Base-by-base conservation (phyloP, 2,888 invertebrate genomes). In the Unio delphinus region DNA sequence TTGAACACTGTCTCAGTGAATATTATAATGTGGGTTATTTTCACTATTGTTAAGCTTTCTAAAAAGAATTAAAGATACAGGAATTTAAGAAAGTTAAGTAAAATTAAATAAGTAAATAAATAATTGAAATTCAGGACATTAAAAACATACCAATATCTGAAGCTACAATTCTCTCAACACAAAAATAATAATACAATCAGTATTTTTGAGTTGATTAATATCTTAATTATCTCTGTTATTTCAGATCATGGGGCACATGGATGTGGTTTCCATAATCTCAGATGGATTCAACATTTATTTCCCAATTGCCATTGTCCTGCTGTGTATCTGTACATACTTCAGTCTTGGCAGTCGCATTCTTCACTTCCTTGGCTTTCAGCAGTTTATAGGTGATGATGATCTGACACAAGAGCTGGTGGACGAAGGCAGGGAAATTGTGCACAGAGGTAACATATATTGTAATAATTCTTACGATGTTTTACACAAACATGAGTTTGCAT, bases 251-350 rank as follows among this genome's bases (percentile, higher is more conserved):
- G 99, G 99, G 0, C 99, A 99, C 89, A 96, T 99, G 97, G 98
- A 99, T 90, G 97, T 99, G 0, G 94, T 99, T 68, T 95, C 95
- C 54, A 96, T 99, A 74, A 95, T 99, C 79, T 95, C 98, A 0
- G 95, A 98, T 89, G 99, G 99, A 15, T 99, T 99, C 92, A 99
- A 99, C 91, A 95, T 99, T 68, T 99, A 99, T 91, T 98, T 99
- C 90, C 99, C 99, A 0, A 98, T 99, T 93, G 94, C 96, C 72
- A 98, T 99, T 89, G 93, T 99, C 71, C 93, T 95, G 60, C 94
- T 99, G 81, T 98, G 99, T 87, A 91, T 96, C 69, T 95, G 97
- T 69, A 99, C 98, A 0, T 97, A 96, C 92, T 95, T 97, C 88
- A 96, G 96, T 83, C 91, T 99, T 61, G 99, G 99, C 68, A 95